Evolutionary conservation across 2,888 invertebrate species (phyloP), one percentile per base, ranked within the genome.

Genomic region (Lottia scabra): DNA sequence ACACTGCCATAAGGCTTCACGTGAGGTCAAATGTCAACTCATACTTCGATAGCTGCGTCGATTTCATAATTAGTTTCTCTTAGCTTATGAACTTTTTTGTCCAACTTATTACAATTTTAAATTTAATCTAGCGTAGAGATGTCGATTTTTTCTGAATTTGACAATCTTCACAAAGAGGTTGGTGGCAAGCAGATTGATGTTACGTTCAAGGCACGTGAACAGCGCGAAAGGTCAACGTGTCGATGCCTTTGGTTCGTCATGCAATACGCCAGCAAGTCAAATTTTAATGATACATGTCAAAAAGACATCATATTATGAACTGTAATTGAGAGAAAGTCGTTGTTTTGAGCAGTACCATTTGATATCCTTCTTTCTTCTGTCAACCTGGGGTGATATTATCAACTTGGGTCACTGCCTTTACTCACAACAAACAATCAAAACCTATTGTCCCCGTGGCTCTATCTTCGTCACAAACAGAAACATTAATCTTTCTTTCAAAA

Each of bases 131-230:
- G 43, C 63, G 45, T 26, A n/a, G 63, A 63, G 68, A 69, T 63
- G 68, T 63, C 68, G 68, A 63, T 46, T 69, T 23, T 67, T 43
- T 63, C 68, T 69, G 68, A 63, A 45, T 63, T 63, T 69, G 68
- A 69, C 68, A 69, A 63, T 45, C 19, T 44, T 63, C 65, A 64
- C 65, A 70, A 65, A 70, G 65, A 56, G 27, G 56, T 56, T 70
- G 44, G 65, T 70, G 19, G 64, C 65, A 43, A 56, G 65, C 70
- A 70, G 70, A 70, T 70, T 70, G 70, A 62, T 66, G 70, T 70
- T 70, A 70, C 70, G 70, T 70, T 66, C 65, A 66, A 65, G 70
- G 27, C 66, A 66, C 56, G 56, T 56, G 56, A 19, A 23, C 19
- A 56, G 56, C 56, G 56, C 19, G 23, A 56, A 23, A 56, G 56